A percentile compares a stretch with the other conserved stretches of the same genome.
Conservation (phyloP, 2,888 invertebrate species). For the Cerastis leucographa region DNA sequence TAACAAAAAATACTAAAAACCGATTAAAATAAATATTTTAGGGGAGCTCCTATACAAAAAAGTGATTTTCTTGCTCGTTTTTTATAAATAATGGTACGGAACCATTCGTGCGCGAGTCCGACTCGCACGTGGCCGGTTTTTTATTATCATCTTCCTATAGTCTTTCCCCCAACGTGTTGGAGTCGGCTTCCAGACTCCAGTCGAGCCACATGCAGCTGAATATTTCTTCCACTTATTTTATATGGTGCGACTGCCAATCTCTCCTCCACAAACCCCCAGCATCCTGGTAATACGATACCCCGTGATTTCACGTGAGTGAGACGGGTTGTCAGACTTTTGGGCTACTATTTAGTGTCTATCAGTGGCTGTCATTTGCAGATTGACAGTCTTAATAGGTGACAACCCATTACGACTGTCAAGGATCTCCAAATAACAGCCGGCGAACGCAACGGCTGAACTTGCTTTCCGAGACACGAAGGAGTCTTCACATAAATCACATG, state of each 20-base stretch:
- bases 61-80: too few relatives aligned
- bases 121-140: too few relatives aligned
- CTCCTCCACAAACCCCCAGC: background rate
- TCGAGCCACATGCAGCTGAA: background rate
- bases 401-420: background rate
- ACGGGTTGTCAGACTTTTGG: background rate
- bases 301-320: too few relatives aligned
- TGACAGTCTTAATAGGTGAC: background rate
- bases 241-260: background rate
- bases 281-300: background rate
- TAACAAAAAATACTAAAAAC: too few relatives aligned
- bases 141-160: background rate
- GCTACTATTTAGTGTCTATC: too few relatives aligned
- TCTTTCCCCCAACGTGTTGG: background rate
- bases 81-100: too few relatives aligned
- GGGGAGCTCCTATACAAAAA: too few relatives aligned
- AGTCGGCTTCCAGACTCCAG: background rate
- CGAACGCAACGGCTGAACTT: background rate
- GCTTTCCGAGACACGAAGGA: background rate
- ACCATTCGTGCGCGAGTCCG: too few relatives aligned
- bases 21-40: too few relatives aligned
- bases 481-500: too few relatives aligned
- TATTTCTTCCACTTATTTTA: background rate
- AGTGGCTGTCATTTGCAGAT: too few relatives aligned
- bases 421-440: background rate